Base-by-base conservation (phyloP, 2,797 vertebrate species). In the Acipenser oxyrinchus region DNA sequence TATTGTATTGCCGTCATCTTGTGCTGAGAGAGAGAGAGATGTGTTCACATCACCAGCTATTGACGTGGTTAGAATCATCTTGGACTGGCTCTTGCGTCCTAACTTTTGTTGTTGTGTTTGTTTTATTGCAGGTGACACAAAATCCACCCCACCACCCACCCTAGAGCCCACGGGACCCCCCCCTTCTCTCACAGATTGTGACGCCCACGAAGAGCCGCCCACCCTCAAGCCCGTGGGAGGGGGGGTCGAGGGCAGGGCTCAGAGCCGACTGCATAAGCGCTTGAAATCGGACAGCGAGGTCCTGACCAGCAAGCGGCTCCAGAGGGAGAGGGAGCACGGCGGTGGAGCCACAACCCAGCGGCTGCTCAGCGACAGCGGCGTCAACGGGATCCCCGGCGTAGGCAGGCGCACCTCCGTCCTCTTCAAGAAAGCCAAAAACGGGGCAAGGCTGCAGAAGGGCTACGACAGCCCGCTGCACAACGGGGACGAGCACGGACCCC, bases 341-440 rank as follows among this genome's bases (percentile, higher is more conserved):
- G 83, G 81, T 84, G 90, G 83, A 87, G 72, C 69, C 73, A 88
- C 78, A 65, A 82, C 48, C 72, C 83, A 86, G 7, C 74, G 68
- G 65, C 83, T 90, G 13, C 87, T 89, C 15, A 83, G 79, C 6
- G 91, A 90, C 70, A 85, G 68, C 0, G 89, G 88, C 69, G 78
- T 89, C 3, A 93, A 92, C 8, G 91, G 93, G 10, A 81, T 85
- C 2, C 86, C 84, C 0, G 90, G 89, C 0, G 94, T 95, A 12
- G 94, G 95, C 52, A 90, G 93, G 4, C 90, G 93, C 62, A 96
- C 95, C 0, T 94, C 95, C 0, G 82, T 97, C 64, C 86, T 96
- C 60, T 96, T 96, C 72, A 97, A 90, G 81, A 99, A 98, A 78
- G 93, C 94, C 50, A 96, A 93, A 83, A 97, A 96, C 0, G 94